A percentile compares a stretch with the other conserved stretches of the same genome.
These are phyloP conservation scores for Cataglyphis altisquamis DNA, from an alignment of 2,888 invertebrate genomes.

Conservation along the genomic window DNA sequence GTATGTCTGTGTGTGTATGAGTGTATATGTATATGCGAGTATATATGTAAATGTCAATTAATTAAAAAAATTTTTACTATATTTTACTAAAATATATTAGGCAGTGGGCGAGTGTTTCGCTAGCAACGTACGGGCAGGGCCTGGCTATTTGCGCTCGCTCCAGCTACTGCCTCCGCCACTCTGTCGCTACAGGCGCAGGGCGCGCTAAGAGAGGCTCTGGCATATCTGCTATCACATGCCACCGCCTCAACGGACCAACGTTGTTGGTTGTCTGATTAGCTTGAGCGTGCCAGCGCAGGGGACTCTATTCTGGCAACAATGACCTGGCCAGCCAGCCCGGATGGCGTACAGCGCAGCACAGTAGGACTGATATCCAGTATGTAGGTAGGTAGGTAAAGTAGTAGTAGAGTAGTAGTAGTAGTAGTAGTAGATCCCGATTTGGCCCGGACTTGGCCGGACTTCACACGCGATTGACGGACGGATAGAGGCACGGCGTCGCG, in stretches of 20 bases:
- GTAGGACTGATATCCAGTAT: slow-evolving; percentile 82
- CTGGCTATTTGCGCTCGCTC: slow-evolving; percentile 85
- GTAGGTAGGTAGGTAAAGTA: slow-evolving; percentile 76
- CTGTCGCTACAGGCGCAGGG: slow-evolving; percentile 81
- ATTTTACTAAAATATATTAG: slow-evolving; percentile 80
- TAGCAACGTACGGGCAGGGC: slow-evolving; percentile 86
- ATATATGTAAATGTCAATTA: slow-evolving; percentile 68
- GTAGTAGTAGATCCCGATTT: slow-evolving; percentile 79
- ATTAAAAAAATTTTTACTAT: slow-evolving; percentile 73
- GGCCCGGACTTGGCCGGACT: slow-evolving; percentile 79
- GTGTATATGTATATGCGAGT: slow-evolving; percentile 6
- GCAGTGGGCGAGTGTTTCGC: slow-evolving; percentile 84
- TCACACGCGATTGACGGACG: slow-evolving; percentile 82
- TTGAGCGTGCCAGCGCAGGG: slow-evolving; percentile 83
- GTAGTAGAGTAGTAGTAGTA: slow-evolving; percentile 63
- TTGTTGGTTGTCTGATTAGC: slow-evolving; percentile 81
- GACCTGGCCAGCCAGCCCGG: slow-evolving; percentile 84
- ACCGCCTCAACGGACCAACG: slow-evolving; percentile 83
- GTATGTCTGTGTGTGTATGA: slow-evolving; percentile 34
- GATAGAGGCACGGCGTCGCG: slow-evolving; percentile 86
- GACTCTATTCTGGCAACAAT: slow-evolving; percentile 83
- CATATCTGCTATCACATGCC: slow-evolving; percentile 81
- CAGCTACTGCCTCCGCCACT: slow-evolving; percentile 85
- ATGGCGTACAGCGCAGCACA: slow-evolving; percentile 80
- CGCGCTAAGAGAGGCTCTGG: slow-evolving; percentile 79